Evolutionary conservation across 2,113 vertebrate species (phyloP).

Genomic region (Tympanuchus pallidicinctus): DNA sequence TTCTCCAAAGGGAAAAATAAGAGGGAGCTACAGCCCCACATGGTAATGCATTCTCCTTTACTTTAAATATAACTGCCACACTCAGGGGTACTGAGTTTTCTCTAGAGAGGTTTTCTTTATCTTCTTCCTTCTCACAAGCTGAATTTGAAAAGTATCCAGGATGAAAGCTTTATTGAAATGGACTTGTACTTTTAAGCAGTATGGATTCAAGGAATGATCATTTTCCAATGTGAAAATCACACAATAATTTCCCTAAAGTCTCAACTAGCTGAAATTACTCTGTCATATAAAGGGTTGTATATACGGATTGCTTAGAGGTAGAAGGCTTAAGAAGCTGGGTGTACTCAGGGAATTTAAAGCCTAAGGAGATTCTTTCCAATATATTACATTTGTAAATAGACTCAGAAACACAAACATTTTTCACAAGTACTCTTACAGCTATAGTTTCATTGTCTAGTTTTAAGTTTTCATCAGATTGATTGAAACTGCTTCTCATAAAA

Average conservation of each 20-base stretch:
- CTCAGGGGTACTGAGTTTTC: neutral
- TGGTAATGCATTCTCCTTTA: neutral
- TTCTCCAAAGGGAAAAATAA: neutral
- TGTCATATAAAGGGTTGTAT: neutral
- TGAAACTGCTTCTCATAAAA: neutral
- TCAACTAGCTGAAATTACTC: neutral
- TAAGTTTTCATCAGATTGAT: neutral
- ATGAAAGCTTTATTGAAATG: neutral
- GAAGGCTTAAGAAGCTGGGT: neutral
- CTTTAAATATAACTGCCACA: neutral
- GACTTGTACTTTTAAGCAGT: neutral
- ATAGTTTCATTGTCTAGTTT: neutral
- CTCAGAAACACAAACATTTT: neutral
- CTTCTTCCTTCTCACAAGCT: neutral
- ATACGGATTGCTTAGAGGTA: neutral
- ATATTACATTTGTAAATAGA: neutral
- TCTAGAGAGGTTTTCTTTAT: neutral
- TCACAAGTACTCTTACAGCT: neutral
- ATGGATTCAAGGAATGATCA: neutral
- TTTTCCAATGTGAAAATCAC: neutral
- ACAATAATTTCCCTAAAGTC: neutral
- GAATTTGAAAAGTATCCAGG: neutral
- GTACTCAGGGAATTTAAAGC: neutral
- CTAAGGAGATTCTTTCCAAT: neutral
- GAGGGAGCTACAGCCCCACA: neutral